These are phyloP conservation scores for Allolobophora icterica DNA, from an alignment of 2,888 invertebrate genomes.

Conservation along the genomic window DNA sequence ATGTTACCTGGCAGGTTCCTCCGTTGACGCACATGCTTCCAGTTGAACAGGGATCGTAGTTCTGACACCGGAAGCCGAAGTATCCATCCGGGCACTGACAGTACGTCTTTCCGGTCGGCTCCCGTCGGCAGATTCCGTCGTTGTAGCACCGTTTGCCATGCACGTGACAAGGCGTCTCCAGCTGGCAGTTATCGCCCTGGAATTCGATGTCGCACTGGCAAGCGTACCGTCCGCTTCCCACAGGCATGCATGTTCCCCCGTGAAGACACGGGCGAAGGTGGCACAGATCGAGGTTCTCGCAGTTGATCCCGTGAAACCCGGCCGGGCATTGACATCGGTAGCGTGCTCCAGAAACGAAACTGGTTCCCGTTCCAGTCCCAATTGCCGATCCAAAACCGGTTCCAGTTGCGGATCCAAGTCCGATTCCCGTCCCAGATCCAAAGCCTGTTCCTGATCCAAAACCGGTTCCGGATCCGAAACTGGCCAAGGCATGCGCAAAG, in stretches of 20 bases:
- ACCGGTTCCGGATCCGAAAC: constrained; percentile 24
- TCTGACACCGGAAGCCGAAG: constrained; percentile 44
- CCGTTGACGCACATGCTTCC: constrained; percentile 40
- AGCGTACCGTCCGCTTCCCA: constrained; percentile 19
- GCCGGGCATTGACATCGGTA: constrained; percentile 44
- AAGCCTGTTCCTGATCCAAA: background rate
- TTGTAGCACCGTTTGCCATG: constrained; percentile 45
- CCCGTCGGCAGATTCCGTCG: constrained; percentile 43
- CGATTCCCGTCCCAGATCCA: background rate
- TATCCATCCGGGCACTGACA: constrained; percentile 46
- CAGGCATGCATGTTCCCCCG: constrained; percentile 42
- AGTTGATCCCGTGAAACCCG: constrained; percentile 42
- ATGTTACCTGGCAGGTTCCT: constrained; percentile 43
- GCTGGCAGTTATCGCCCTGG: constrained; percentile 41
- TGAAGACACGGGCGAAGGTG: constrained; percentile 44
- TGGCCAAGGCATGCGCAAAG: background rate
- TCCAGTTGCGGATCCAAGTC: constrained; percentile 36
- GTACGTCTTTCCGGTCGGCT: constrained; percentile 31
- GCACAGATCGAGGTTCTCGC: constrained; percentile 45
- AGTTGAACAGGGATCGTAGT: constrained; percentile 44
- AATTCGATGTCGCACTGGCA: constrained; percentile 41
- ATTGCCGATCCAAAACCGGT: background rate
- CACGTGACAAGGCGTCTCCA: constrained; percentile 44
- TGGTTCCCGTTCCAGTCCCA: background rate
- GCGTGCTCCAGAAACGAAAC: background rate